Base-by-base conservation (phyloP, 2,797 vertebrate genomes). In the Notamacropus eugenii region DNA sequence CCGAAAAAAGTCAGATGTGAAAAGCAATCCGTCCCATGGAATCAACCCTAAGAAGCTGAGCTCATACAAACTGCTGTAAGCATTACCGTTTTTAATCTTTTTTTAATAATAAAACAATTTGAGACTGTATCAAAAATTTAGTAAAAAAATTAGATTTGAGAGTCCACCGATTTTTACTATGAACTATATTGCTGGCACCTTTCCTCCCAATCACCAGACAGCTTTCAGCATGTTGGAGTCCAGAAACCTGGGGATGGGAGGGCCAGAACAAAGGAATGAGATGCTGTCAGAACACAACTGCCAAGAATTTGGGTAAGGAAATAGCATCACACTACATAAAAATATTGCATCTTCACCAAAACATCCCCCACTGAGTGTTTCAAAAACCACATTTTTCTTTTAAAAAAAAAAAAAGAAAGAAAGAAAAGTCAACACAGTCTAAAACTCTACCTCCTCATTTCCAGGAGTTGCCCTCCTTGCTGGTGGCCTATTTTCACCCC, bases 81-180 rank as follows among this genome's bases (percentile, higher is more conserved):
- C 99, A 98, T 99, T 98, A 99, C 98, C 97, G 87, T 97, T 99
- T 99, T 98, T 98, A 98, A 99, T 97, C 97, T 97, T 98, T 98
- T 96, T 98, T 98, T 99, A 98, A 98, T 99, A 99, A 99, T 99
- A 99, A 99, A 99, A 99, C 98, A 98, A 99, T 99, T 99, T 98
- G 99, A 99, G 99, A 99, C 98, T 99, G 99, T 99, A 99, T 99
- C 98, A 99, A 99, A 99, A 99, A 98, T 99, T 98, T 98, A 98
- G 98, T 99, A 99, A 98, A 99, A 91, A 99, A 99, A 99, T 98
- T 98, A 98, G 98, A 98, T 98, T 98, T 97, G 98, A 98, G 98
- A 98, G 96, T 97, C 98, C 98, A 98, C 98, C 93, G 98, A 96
- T 98, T 98, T 98, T 95, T 92, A 97, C 98, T 98, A 96, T 97